phyloP scores from a whole-genome alignment of 2,113 vertebrate species.

The Amia ocellicauda region DNA sequence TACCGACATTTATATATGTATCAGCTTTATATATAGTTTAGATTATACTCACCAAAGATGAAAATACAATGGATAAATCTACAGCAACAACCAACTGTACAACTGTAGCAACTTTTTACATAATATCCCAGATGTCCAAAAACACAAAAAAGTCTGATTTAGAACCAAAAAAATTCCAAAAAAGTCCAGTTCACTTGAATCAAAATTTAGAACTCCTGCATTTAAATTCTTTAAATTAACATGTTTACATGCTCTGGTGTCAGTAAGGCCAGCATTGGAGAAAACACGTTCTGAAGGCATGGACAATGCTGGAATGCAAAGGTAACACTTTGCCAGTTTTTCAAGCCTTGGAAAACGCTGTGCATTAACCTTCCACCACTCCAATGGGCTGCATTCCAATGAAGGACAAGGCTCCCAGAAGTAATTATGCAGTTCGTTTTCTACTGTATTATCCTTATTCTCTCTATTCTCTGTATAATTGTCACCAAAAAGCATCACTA shows the following conservation, averaged over 20 bases:
- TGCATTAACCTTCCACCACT: conserved; percentile 9
- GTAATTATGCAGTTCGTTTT: neutral
- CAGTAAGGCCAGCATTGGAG: neutral
- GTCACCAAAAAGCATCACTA: neutral
- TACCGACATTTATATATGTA: too few species aligned
- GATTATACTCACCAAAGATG: too few species aligned
- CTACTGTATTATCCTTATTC: neutral
- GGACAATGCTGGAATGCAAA: conserved; percentile 1
- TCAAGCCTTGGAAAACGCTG: conserved; percentile 10
- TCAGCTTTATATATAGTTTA: too few species aligned
- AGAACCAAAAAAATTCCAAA: too few species aligned
- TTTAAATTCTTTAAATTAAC: neutral
- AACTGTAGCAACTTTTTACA: too few species aligned
- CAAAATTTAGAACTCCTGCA: neutral
- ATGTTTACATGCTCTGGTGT: neutral
- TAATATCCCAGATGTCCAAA: too few species aligned
- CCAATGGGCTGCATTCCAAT: neutral
- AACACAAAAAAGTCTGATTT: too few species aligned
- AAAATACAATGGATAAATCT: too few species aligned
- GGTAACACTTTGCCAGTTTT: neutral
- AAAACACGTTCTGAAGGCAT: neutral
- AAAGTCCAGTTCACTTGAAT: too few species aligned
- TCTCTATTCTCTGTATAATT: neutral
- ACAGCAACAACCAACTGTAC: too few species aligned
- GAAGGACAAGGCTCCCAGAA: neutral